These are phyloP conservation scores for Semaprochilodus insignis DNA, from an alignment of 2,797 vertebrate species.

Conservation along the genomic window DNA sequence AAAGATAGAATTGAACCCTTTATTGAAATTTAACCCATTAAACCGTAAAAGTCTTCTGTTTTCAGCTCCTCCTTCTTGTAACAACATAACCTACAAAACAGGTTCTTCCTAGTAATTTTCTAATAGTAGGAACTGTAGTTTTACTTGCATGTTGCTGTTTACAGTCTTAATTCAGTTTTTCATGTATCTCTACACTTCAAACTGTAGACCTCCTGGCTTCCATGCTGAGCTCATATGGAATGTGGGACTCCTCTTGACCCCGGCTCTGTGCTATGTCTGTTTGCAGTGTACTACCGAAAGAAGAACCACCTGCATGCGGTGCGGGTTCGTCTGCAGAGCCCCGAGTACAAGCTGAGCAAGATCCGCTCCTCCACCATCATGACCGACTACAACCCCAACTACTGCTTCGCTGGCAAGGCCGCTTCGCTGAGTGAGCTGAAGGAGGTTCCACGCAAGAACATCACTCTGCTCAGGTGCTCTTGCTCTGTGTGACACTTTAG, in stretches of 20 bases:
- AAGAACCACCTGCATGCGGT: conserved; percentile 87
- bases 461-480: conserved; percentile 87
- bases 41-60: too few species aligned
- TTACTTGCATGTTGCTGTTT: not conserved
- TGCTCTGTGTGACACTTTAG: conserved; percentile 14
- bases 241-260: not conserved
- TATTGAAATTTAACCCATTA: too few species aligned
- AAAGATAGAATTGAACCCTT: too few species aligned
- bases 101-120: not conserved
- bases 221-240: not conserved
- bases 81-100: not conserved
- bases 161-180: not conserved
- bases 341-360: conserved; percentile 92
- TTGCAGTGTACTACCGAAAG: conserved; percentile 88
- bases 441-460: conserved; percentile 90
- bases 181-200: not conserved
- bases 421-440: conserved; percentile 85
- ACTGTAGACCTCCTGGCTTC: not conserved
- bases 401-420: conserved; percentile 88
- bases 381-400: conserved; percentile 94
- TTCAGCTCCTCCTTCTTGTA: not conserved
- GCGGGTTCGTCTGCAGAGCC: conserved; percentile 83
- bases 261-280: not conserved
- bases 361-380: conserved; percentile 91
- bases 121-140: not conserved